Evolutionary conservation across 2,797 vertebrate species (phyloP).

Genomic region (Poecile montanus): DNA sequence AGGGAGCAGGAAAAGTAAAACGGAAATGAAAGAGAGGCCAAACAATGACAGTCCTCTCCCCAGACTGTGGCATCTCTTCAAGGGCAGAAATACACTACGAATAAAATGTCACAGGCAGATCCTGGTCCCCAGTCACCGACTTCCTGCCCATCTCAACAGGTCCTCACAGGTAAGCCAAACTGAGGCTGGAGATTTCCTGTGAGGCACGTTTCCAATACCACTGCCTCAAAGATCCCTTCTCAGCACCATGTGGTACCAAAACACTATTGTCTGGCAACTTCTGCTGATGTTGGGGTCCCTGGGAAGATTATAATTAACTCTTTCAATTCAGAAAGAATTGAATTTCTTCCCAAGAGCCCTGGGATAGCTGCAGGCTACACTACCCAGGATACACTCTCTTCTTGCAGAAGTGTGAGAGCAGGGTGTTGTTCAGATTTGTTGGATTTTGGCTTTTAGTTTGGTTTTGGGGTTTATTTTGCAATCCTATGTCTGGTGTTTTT

Average conservation of each 20-base stretch:
- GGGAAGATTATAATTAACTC: not conserved
- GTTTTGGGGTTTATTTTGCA: not conserved
- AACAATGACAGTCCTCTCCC: not conserved
- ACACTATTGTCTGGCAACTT: not conserved
- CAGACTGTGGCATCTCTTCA: not conserved
- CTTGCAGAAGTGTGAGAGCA: not conserved
- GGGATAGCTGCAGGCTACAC: not conserved
- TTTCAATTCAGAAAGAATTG: not conserved
- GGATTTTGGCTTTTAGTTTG: not conserved
- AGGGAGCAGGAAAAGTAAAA: not conserved
- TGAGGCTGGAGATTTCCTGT: not conserved
- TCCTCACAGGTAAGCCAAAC: not conserved
- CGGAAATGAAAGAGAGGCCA: not conserved
- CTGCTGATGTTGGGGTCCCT: not conserved
- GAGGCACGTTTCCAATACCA: not conserved
- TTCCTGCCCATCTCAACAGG: not conserved
- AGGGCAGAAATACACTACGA: not conserved
- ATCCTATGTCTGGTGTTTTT: not conserved
- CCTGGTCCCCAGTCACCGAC: too few relatives aligned
- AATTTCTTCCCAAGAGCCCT: not conserved
- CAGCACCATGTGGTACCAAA: not conserved
- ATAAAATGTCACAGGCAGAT: not conserved
- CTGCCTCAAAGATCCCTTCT: not conserved
- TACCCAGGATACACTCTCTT: not conserved
- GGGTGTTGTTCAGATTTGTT: not conserved